Conservation (phyloP, 2,888 invertebrate species). For the Hydrotaea cyrtoneurina region DNA sequence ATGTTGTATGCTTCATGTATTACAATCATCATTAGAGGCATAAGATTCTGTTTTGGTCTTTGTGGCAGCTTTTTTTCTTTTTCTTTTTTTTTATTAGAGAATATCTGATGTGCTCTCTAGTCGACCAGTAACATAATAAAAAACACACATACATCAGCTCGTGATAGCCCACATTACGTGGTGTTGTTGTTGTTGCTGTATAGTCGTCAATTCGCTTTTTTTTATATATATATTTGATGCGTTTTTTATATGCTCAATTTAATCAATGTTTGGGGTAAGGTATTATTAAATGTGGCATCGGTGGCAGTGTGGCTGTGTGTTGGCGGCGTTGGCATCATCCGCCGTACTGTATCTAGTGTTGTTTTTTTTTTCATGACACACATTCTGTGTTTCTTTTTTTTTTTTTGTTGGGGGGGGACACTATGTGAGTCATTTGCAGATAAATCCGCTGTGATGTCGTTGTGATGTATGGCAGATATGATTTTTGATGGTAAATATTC, state of each 20-base stretch:
- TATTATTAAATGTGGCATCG: constrained; percentile 47
- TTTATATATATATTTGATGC: constrained; percentile 33
- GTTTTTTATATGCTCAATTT: constrained; percentile 55
- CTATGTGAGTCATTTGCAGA: neutral
- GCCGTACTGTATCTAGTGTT: constrained; percentile 2
- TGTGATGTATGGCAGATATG: too few relatives aligned
- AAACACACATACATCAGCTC: constrained; percentile 13
- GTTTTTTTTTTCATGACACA: constrained; percentile 37
- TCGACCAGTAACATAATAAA: neutral
- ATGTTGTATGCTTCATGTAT: constrained; percentile 36
- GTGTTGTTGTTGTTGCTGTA: constrained; percentile 21
- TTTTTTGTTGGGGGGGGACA: neutral
- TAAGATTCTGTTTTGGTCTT: neutral
- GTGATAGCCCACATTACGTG: constrained; percentile 25
- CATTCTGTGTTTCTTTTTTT: neutral
- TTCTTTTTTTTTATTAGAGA: neutral
- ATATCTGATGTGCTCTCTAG: constrained; percentile 8
- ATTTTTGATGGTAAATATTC: too few relatives aligned
- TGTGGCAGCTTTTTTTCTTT: constrained; percentile 1
- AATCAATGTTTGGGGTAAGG: constrained; percentile 47
- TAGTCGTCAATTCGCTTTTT: constrained; percentile 26
- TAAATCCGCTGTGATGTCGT: too few relatives aligned
- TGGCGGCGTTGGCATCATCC: neutral
- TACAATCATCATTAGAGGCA: constrained; percentile 40
- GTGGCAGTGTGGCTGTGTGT: neutral